Conservation (phyloP, 1,140 invertebrate genomes). For the Kradibia gibbosae region DNA sequence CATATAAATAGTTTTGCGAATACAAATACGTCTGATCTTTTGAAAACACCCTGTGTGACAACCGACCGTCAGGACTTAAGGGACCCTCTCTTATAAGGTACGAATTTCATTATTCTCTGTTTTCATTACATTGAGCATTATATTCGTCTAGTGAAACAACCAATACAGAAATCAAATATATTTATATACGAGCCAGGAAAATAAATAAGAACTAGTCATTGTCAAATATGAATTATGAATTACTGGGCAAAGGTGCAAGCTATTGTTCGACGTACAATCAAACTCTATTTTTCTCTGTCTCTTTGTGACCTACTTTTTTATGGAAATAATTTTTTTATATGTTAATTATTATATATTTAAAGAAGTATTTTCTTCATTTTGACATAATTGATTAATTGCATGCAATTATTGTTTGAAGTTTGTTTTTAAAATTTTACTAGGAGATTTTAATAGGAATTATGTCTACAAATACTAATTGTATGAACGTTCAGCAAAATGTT, state of each 20-base stretch:
- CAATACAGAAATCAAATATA: conserved; percentile 50
- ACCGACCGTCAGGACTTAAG: neutral
- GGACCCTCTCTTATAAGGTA: neutral
- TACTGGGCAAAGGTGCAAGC: neutral
- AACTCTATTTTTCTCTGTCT: conserved; percentile 18
- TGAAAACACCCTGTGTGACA: neutral
- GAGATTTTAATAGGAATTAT: no score
- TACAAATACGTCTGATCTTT: neutral
- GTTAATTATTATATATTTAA: no score
- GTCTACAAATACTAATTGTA: no score
- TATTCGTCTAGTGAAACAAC: neutral
- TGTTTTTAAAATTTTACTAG: no score
- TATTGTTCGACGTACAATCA: conserved; percentile 46
- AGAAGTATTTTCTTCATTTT: no score
- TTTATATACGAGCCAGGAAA: conserved; percentile 27
- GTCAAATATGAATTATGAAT: conserved; percentile 9
- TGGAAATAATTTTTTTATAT: no score
- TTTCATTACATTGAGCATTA: neutral
- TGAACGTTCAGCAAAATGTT: no score
- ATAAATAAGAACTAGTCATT: neutral
- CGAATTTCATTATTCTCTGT: neutral
- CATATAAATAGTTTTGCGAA: neutral
- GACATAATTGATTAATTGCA: no score
- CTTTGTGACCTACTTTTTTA: no score
- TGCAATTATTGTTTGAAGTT: no score